Base-by-base conservation (phyloP, 2,797 vertebrate genomes). In the Botia almorhae region DNA sequence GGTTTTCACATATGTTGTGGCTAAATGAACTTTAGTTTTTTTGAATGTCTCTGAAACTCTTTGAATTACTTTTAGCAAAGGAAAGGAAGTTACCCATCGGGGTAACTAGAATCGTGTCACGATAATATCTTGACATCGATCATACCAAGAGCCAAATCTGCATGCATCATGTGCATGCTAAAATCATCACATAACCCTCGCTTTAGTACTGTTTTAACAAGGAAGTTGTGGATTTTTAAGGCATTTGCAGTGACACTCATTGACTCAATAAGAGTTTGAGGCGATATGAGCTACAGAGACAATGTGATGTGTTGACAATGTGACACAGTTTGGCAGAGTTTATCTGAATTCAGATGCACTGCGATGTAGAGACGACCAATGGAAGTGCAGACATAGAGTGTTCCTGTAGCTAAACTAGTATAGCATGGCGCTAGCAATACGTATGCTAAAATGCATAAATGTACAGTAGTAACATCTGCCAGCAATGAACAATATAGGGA, bases 91-190 rank as follows among this genome's bases (percentile, higher is more conserved):
- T 39, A 64, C 29, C 63, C 63, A n/a, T 17, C 29, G 39, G 63
- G 10, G 36, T 39, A 36, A 36, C 7, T 17, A 29, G 63, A 64
- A 64, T 64, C 33, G 16, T n/a, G 33, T 64, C 63, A 64, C 16
- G 33, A 64, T 64, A 39, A 39, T 64, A 64, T 64, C 63, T 39
- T 7, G 33, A 64, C 33, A 64, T 39, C 17, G 14, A 64, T 39
- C 63, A 36, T 64, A 29, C 61, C 63, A 64, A 64, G 61, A 64
- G 63, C 63, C 63, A 36, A 36, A 7, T 16, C 33, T n/a, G 63
- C 36, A 39, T 39, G 7, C 6, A 39, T 39, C 36, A 33, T 5
- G 4, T 36, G 61, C 61, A n/a, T 16, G 33, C 8, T 64, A 1
- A 39, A 26, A 8, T 6, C 36, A 33, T 39, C 6, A 23, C 21